phyloP scores from a whole-genome alignment of 2,797 vertebrate species.

The Varecia variegata region DNA sequence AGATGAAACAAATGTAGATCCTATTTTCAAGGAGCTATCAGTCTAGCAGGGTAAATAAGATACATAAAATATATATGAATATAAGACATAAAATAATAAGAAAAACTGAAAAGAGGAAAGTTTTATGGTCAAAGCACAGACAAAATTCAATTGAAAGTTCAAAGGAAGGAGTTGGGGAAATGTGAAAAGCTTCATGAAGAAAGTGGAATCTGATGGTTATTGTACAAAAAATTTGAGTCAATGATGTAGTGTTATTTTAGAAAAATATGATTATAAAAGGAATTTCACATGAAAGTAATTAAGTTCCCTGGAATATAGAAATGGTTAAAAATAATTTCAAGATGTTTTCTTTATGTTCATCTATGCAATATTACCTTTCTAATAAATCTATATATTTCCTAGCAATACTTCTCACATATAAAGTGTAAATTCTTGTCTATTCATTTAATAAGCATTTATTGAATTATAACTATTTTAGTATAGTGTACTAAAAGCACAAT shows the following conservation, averaged over 20 bases:
- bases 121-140: neutral
- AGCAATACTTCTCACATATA: neutral
- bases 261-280: neutral
- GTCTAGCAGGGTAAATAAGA: neutral
- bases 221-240: neutral
- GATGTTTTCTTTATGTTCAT: neutral
- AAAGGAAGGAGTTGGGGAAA: neutral
- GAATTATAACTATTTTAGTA: neutral
- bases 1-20: neutral
- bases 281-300: conserved; percentile 10
- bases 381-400: neutral
- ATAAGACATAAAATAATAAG: neutral
- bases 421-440: neutral
- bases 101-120: neutral
- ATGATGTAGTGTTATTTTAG: neutral
- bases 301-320: neutral
- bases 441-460: neutral
- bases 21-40: neutral
- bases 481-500: neutral
- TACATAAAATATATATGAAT: neutral
- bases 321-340: neutral
- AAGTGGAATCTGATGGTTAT: neutral
- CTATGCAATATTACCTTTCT: neutral
- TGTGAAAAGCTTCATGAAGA: neutral
- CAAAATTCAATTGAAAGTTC: neutral